Conservation (phyloP, 2,797 vertebrate genomes). For the Lagodon rhomboides region DNA sequence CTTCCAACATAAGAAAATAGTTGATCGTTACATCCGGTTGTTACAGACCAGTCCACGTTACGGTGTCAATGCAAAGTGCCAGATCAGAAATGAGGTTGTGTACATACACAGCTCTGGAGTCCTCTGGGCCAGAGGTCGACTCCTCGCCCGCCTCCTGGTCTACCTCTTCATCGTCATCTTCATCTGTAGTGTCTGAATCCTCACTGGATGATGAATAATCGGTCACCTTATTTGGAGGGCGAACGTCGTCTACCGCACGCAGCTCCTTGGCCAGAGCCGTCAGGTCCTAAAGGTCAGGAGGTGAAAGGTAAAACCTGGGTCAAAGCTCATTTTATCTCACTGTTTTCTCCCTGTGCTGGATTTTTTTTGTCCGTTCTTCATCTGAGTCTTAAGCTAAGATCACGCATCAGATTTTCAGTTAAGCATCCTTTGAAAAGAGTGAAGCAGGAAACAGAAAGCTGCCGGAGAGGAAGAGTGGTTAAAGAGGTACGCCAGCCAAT, state of each 20-base stretch:
- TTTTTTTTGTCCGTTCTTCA: conserved; percentile 1
- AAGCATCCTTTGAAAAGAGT: conserved; percentile 8
- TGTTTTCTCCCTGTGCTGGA: not conserved
- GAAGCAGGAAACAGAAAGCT: conserved; percentile 64
- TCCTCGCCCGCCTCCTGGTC: conserved; percentile 97
- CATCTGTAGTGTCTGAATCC: conserved; percentile 96
- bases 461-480: conserved; percentile 65
- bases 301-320: conserved; percentile 14
- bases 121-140: conserved; percentile 95
- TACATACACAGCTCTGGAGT: conserved; percentile 92
- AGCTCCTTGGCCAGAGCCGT: conserved; percentile 97
- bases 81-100: not conserved
- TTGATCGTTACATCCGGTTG: not conserved
- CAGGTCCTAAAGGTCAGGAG: conserved; percentile 88
- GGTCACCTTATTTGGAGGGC: conserved; percentile 96
- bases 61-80: not conserved
- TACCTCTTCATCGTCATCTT: conserved; percentile 97
- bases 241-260: conserved; percentile 94
- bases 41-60: not conserved
- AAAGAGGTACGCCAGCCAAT: conserved; percentile 64
- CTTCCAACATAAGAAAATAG: not conserved
- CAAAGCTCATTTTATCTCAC: not conserved
- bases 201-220: conserved; percentile 99
- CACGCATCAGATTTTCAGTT: not conserved
- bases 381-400: conserved; percentile 17